Evolutionary conservation across 2,888 invertebrate genomes (phyloP).

Genomic region (Melolontha melolontha): DNA sequence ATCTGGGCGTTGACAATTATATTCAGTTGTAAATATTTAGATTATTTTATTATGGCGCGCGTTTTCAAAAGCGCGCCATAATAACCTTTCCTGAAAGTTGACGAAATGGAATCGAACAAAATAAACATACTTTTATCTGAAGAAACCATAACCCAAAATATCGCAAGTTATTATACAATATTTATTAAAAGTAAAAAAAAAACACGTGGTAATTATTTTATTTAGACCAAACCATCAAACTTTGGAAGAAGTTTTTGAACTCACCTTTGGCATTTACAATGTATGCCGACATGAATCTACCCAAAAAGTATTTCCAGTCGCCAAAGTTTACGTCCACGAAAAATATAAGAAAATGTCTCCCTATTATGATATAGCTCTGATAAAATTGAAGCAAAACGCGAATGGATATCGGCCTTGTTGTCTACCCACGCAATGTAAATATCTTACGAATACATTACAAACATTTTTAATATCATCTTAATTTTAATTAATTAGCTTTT

Average conservation of each 20-base stretch:
- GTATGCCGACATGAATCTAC: conserved; percentile 57
- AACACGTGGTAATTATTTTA: conserved; percentile 16
- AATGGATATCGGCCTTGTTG: conserved; percentile 58
- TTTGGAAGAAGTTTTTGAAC: conserved; percentile 10
- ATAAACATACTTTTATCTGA: no score
- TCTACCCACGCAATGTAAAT: conserved; percentile 56
- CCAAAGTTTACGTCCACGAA: conserved; percentile 61
- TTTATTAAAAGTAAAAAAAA: no score
- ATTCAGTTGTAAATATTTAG: no score
- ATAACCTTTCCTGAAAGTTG: no score
- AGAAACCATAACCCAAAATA: no score
- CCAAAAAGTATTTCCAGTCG: conserved; percentile 53
- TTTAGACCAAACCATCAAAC: conserved; percentile 26
- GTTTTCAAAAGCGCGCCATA: no score
- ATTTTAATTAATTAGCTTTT: background rate
- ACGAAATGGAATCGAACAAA: no score
- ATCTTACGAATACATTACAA: background rate
- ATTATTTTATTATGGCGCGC: no score
- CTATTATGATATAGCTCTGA: conserved; percentile 61
- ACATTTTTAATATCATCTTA: background rate
- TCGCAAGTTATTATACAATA: no score
- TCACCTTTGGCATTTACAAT: conserved; percentile 58
- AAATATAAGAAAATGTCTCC: conserved; percentile 57
- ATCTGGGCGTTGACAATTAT: no score
- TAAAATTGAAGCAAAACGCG: conserved; percentile 56